Conservation (phyloP, 1,140 invertebrate genomes). For the Lasaia peninsularis region DNA sequence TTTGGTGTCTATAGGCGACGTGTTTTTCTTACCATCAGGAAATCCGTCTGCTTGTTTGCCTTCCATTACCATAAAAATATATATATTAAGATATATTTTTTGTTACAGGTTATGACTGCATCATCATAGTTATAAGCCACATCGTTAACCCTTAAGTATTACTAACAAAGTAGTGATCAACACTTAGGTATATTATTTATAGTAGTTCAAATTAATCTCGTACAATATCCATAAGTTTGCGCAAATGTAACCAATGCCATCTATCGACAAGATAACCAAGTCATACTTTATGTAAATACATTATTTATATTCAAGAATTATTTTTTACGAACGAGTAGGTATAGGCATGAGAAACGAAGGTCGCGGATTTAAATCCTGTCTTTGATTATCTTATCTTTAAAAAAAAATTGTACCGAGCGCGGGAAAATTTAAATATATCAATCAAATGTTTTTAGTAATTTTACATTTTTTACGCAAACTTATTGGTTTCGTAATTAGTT, state of each 20-base stretch:
- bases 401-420: too few relatives aligned
- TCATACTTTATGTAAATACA: neutral
- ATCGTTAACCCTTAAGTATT: conserved; percentile 16
- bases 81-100: too few relatives aligned
- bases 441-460: neutral
- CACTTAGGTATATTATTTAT: neutral
- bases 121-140: conserved; percentile 14
- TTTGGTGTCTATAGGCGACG: too few relatives aligned
- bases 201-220: neutral
- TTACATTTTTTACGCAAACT: conserved; percentile 8
- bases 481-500: neutral
- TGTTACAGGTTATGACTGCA: conserved; percentile 19
- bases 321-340: too few relatives aligned
- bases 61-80: too few relatives aligned
- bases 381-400: too few relatives aligned
- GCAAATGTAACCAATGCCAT: neutral
- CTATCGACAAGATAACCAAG: neutral
- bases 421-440: too few relatives aligned
- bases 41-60: too few relatives aligned
- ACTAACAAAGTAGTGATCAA: conserved; percentile 12
- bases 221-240: neutral
- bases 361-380: too few relatives aligned
- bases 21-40: too few relatives aligned
- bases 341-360: too few relatives aligned
- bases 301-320: too few relatives aligned